phyloP scores from a whole-genome alignment of 2,888 invertebrate genomes.

The Coremacera marginata region DNA sequence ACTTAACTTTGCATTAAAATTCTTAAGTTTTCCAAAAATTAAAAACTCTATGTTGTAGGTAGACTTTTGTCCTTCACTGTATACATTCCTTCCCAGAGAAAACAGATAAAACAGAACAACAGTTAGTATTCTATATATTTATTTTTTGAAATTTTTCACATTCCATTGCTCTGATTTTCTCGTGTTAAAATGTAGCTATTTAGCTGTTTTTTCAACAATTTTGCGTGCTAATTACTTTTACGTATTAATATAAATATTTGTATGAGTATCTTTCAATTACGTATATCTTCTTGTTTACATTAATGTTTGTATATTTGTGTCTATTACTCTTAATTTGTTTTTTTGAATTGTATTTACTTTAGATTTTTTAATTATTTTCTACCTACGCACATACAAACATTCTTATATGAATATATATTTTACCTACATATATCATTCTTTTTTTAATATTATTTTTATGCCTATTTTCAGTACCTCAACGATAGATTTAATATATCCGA shows the following conservation, averaged over 20 bases:
- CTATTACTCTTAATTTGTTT: background rate
- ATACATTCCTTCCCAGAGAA: too few species aligned
- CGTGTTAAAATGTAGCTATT: background rate
- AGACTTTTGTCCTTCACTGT: too few species aligned
- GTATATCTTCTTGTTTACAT: background rate
- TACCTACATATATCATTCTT: background rate
- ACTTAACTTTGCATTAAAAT: too few species aligned
- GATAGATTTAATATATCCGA: constrained; percentile 30
- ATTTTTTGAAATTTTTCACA: too few species aligned
- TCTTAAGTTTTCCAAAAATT: too few species aligned
- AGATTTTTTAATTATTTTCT: background rate
- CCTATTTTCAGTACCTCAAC: constrained; percentile 34
- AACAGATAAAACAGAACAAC: too few species aligned
- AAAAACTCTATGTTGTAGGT: too few species aligned
- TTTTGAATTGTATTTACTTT: background rate
- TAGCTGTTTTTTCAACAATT: background rate
- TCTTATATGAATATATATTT: background rate
- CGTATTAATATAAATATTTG: background rate
- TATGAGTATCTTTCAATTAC: background rate
- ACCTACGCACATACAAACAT: background rate
- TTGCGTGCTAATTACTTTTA: background rate
- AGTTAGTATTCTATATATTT: too few species aligned
- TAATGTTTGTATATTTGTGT: background rate
- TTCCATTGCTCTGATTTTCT: background rate
- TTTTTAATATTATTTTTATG: constrained; percentile 1